Base-by-base conservation (phyloP, 1,140 invertebrate species). In the Heliconius congener region DNA sequence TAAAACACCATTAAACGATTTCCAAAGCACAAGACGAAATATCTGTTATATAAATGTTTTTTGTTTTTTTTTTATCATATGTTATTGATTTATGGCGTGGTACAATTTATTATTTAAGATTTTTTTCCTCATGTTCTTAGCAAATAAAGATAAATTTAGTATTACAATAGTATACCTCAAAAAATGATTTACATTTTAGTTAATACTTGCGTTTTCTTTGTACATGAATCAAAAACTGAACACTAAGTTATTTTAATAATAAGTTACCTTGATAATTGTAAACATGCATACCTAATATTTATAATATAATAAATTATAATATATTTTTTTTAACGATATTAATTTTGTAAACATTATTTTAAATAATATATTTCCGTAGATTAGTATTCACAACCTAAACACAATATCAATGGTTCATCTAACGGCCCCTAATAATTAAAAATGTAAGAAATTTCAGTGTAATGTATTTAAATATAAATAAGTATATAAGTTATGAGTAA, bases 1-100 rank as follows among this genome's bases (percentile, higher is more conserved):
- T 75, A 66, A 66, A 66, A 66, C 23, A 66, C 60, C 60, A n/a
- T 66, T 66, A 66, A 23, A 66, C 60, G 0, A 66, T 11, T 27
- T 66, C 60, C 60, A 66, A 66, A 66, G 60, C 60, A 27, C 60
- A 66, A 66, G 9, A 66, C 16, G 19, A 66, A 66, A 66, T 30
- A 66, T 27, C 60, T 16, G 11, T 27, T 27, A 66, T 66, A 66
- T 66, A 27, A 66, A 23, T 66, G 30, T 66, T 66, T 66, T 16
- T 66, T 30, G 9, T 30, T 66, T 66, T 66, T 16, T 16, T 57
- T 66, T 66, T 30, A 60, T 66, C 23, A 66, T 27, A 66, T 66
- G 27, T 66, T 66, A 66, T 66, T 30, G 23, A 66, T 30, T 60
- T 27, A 66, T 30, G 16, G 2, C 3, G 23, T 11, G 11, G 13